Base-by-base conservation (phyloP, 2,113 vertebrate species). In the Coturnix japonica region DNA sequence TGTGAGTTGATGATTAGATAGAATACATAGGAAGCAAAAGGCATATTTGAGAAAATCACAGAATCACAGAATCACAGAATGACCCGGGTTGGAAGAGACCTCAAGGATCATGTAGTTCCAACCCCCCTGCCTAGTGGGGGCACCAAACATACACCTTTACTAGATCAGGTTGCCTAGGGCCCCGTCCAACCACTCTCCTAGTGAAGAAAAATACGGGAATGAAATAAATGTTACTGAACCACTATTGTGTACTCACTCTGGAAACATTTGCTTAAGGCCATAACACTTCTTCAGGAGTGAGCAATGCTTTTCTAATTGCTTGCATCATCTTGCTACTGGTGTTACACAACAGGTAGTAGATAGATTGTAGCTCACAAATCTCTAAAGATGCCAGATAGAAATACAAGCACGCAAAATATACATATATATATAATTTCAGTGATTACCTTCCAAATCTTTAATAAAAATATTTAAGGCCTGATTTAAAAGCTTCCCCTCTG, bases 231-330 rank as follows among this genome's bases (percentile, higher is more conserved):
- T 65, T 72, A 86, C 51, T 46, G 75, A 53, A 76, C 66, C 33
- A 69, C 23, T 88, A 54, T 16, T 76, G 23, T 64, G 13, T 72
- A 65, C 75, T 95, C 89, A 74, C 75, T 87, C 64, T 66, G 79
- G 91, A 85, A 72, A 82, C 61, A 47, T 96, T 92, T 26, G 72
- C 94, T 81, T 94, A 83, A 93, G 74, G 72, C 76, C 96, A 94
- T 85, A 94, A n/a, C 73, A 85, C 61, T 91, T 67, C 65, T 94
- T 91, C 77, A 76, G 39, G 78, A 84, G 61, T 70, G 79, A 96
- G 80, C 64, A 96, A 91, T 95, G 63, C 37, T 96, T 95, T 91
- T 88, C 81, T 97, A 97, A 97, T 97, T 96, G 94, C 85, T 93
- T 95, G 46, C 66, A 95, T 97, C 95, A 96, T 94, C 95, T 92